Base-by-base conservation (phyloP, 2,888 invertebrate species). In the Schizaphis graminum region DNA sequence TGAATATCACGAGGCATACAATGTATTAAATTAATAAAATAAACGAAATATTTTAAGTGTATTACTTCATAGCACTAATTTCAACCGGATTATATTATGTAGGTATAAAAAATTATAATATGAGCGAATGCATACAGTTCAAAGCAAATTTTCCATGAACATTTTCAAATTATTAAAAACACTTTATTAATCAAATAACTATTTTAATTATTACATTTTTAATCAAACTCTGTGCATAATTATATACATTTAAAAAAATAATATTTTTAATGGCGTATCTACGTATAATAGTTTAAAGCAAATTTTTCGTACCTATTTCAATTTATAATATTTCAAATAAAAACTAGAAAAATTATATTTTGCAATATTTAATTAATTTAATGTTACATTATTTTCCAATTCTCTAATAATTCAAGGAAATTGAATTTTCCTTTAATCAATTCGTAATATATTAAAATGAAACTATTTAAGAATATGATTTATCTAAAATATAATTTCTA, bases 181-280 rank as follows among this genome's bases (percentile, higher is more conserved):
- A 77, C 8, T 77, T 77, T 77, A 77, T 21, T 35, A 35, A 77
- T 77, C 21, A 35, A n/a, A 77, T 77, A 77, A 35, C 21, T 35
- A 77, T 77, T 77, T 77, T 77, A 77, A 77, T 35, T 35, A 77
- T 77, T 77, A 77, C 13, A 77, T 77, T 77, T 77, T 77, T 77
- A 35, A 77, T 77, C 35, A 35, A 77, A 35, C 35, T 2, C 35
- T 77, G 21, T 77, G 21, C 35, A 35, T 35, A 77, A 16, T 77
- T 67, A 67, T 61, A 28, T n/a, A n/a, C 3, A n/a, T n/a, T n/a
- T 16, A 13, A n/a, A 13, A 67, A 28, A 67, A 35, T 77, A 16
- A 77, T 77, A 21, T 77, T 77, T 77, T 16, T 21, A 35, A 35
- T 77, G n/a, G 24, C 44, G 61, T 77, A 35, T 35, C 35, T 35